Percentiles rank a stretch among this genome's conserved stretches.
These are phyloP conservation scores for Callithrix jacchus DNA, from an alignment of 2,113 vertebrate genomes.

Conservation along the genomic window DNA sequence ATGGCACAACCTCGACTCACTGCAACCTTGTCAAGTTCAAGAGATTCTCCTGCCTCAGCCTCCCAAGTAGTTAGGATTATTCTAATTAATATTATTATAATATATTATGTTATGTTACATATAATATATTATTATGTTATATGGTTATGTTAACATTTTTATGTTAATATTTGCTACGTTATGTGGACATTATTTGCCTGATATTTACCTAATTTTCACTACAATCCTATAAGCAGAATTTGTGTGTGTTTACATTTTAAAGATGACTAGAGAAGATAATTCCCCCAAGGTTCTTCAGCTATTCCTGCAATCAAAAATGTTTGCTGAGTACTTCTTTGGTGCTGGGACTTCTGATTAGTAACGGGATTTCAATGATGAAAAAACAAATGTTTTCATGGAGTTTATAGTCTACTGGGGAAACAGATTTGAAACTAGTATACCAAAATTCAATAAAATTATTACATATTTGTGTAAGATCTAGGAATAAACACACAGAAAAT, in stretches of 20 bases:
- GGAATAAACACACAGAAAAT: background rate
- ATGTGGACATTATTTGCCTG: background rate
- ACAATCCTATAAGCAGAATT: background rate
- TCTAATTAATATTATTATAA: background rate
- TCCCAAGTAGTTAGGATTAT: background rate
- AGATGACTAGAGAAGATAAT: background rate
- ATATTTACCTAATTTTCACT: background rate
- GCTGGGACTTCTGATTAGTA: background rate
- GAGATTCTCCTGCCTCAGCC: too few relatives aligned
- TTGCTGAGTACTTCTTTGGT: background rate
- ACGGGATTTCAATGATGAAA: background rate
- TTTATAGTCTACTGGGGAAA: background rate
- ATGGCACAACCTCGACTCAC: too few relatives aligned
- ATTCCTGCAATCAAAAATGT: background rate
- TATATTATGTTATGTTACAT: too few relatives aligned
- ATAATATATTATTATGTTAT: too few relatives aligned
- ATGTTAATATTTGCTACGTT: background rate
- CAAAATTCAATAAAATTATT: background rate
- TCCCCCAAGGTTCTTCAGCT: background rate
- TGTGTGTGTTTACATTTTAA: background rate
- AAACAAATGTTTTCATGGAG: background rate
- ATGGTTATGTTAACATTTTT: too few relatives aligned
- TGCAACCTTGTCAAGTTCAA: too few relatives aligned
- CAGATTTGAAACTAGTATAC: background rate
- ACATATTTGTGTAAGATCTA: background rate